Evolutionary conservation across 2,797 vertebrate genomes (phyloP).

Genomic region (Numenius phaeopus): DNA sequence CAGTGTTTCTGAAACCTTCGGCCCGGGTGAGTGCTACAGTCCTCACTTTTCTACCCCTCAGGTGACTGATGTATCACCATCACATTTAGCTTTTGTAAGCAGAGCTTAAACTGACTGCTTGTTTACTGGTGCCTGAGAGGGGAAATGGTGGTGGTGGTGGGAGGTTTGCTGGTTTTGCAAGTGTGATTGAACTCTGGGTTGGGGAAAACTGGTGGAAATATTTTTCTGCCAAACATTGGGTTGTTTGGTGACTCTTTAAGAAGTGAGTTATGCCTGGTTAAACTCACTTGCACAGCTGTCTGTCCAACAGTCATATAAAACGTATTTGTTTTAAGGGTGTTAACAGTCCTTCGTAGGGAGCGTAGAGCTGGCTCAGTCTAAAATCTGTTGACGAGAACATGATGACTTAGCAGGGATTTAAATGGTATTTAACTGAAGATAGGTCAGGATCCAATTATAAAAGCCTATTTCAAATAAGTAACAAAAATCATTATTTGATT

Average conservation of each 20-base stretch:
- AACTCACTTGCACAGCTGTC: neutral
- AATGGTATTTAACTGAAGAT: constrained; percentile 14
- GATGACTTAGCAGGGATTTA: neutral
- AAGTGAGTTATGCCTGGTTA: neutral
- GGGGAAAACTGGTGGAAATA: neutral
- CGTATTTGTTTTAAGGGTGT: neutral
- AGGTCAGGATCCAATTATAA: neutral
- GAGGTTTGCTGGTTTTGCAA: neutral
- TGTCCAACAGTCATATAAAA: neutral
- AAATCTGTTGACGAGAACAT: neutral
- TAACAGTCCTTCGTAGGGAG: neutral
- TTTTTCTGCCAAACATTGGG: neutral
- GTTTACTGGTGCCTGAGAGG: neutral
- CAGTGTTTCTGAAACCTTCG: neutral
- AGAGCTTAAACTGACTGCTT: neutral
- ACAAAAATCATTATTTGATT: neutral
- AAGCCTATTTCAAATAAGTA: neutral
- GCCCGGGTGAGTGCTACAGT: neutral
- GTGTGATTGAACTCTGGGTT: neutral
- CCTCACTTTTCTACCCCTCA: neutral
- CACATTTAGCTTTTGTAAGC: neutral
- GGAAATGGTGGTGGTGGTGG: accelerated
- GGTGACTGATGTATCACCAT: neutral
- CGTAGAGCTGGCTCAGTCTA: neutral
- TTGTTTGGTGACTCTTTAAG: neutral